Evolutionary conservation across 2,888 invertebrate species (phyloP).

Genomic region (Mongoloraphidia duomilia): DNA sequence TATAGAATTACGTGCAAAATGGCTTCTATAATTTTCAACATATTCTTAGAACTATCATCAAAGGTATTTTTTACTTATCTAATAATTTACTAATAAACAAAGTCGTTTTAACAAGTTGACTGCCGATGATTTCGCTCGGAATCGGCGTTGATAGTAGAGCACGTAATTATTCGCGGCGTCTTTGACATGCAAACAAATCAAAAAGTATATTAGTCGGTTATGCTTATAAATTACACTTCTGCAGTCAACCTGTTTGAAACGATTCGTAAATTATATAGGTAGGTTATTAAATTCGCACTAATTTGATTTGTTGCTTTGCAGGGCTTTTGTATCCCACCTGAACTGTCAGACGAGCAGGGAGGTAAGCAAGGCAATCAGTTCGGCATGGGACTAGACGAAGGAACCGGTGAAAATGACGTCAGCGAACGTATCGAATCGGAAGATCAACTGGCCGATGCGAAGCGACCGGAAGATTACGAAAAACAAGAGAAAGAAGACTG

Average conservation of each 20-base stretch:
- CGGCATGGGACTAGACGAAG: conserved; percentile 85
- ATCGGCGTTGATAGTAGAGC: too few species aligned
- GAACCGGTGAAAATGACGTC: conserved; percentile 86
- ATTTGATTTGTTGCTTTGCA: conserved; percentile 20
- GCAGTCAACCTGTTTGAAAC: too few species aligned
- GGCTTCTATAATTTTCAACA: conserved; percentile 62
- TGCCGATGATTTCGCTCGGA: too few species aligned
- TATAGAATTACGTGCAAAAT: conserved; percentile 73
- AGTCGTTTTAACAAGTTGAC: too few species aligned
- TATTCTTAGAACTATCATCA: conserved; percentile 69
- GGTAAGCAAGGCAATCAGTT: conserved; percentile 34
- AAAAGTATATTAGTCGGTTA: too few species aligned
- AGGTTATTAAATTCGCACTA: neutral
- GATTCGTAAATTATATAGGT: neutral
- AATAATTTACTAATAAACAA: too few species aligned
- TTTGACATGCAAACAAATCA: too few species aligned
- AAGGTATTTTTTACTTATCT: conserved; percentile 33
- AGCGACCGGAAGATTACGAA: conserved; percentile 62
- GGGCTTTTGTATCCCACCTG: conserved; percentile 89
- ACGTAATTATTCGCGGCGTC: too few species aligned
- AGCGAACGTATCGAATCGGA: conserved; percentile 80
- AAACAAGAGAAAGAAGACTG: conserved; percentile 47
- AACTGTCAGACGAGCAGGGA: conserved; percentile 55
- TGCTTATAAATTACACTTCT: too few species aligned
- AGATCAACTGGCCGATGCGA: conserved; percentile 86